Conservation (phyloP, 2,797 vertebrate species). For the Gadopsis marmoratus region DNA sequence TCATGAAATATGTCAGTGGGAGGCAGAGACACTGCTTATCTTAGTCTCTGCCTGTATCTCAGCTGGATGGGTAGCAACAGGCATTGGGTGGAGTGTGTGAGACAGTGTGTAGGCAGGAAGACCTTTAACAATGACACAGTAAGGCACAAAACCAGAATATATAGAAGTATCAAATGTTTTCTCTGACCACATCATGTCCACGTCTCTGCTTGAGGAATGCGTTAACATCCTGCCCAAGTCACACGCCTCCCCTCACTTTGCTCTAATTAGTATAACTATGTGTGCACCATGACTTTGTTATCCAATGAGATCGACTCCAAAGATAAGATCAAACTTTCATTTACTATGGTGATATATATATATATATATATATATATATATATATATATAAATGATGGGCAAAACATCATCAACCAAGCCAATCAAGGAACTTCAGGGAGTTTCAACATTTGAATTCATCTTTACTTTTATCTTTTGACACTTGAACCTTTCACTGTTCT, state of each 20-base stretch:
- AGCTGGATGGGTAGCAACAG: background rate
- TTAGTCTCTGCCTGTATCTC: conserved; percentile 4
- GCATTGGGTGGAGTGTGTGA: background rate
- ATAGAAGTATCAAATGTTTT: conserved; percentile 11
- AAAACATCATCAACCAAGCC: background rate
- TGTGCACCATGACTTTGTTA: conserved; percentile 55
- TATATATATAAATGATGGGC: conserved; percentile 51
- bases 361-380: background rate
- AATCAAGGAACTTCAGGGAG: conserved; percentile 14
- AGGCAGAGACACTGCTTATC: conserved; percentile 22
- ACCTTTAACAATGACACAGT: background rate
- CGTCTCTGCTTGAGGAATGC: conserved; percentile 54
- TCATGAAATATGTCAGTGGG: background rate
- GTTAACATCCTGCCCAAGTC: conserved; percentile 51
- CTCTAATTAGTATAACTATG: conserved; percentile 58
- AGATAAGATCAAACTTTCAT: conserved; percentile 80
- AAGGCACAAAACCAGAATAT: background rate
- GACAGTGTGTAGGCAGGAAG: background rate
- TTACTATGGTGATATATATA: conserved; percentile 52
- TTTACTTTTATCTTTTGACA: conserved; percentile 5
- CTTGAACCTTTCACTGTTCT: conserved; percentile 3
- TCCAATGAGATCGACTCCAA: conserved; percentile 62
- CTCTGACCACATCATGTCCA: conserved; percentile 42
- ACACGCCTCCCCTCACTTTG: conserved; percentile 52
- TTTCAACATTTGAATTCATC: conserved; percentile 17